A percentile compares a stretch with the other conserved stretches of the same genome.
These are phyloP conservation scores for Lasioglossum morio DNA, from an alignment of 2,888 invertebrate genomes.

Conservation along the genomic window DNA sequence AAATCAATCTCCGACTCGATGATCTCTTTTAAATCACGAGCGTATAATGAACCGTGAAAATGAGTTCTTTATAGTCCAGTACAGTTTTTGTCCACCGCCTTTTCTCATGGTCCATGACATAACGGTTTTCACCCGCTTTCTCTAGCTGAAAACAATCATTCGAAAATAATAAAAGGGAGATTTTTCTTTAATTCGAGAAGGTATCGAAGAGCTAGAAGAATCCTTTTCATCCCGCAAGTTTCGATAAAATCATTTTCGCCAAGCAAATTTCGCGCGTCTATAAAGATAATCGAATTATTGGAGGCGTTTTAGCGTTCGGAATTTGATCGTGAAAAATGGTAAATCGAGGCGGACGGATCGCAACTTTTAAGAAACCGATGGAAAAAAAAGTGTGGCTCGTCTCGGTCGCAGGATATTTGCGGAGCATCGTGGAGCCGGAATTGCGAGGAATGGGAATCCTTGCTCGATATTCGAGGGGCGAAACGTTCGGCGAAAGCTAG, in stretches of 20 bases:
- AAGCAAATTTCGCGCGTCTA: background rate
- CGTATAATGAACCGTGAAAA: constrained; percentile 45
- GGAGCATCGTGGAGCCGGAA: background rate
- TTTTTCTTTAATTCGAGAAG: background rate
- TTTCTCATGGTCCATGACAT: background rate
- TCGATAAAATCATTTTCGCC: background rate
- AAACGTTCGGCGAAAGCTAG: constrained; percentile 4
- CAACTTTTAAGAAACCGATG: background rate
- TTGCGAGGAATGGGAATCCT: background rate
- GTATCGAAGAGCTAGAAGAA: background rate
- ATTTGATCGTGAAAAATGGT: background rate
- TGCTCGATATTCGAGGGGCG: background rate
- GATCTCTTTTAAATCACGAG: constrained; percentile 28
- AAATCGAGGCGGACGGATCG: background rate
- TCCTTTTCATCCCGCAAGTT: background rate
- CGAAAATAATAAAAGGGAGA: no score
- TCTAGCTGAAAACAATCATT: background rate
- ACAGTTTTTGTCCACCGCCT: background rate
- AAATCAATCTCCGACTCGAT: constrained; percentile 52
- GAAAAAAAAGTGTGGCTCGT: background rate
- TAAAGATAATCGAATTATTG: background rate
- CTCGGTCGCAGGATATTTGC: constrained; percentile 7
- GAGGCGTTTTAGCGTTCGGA: background rate
- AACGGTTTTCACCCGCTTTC: background rate
- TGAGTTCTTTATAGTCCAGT: constrained; percentile 8